Base-by-base conservation (phyloP, 2,888 invertebrate genomes). In the Dasypolia templi region DNA sequence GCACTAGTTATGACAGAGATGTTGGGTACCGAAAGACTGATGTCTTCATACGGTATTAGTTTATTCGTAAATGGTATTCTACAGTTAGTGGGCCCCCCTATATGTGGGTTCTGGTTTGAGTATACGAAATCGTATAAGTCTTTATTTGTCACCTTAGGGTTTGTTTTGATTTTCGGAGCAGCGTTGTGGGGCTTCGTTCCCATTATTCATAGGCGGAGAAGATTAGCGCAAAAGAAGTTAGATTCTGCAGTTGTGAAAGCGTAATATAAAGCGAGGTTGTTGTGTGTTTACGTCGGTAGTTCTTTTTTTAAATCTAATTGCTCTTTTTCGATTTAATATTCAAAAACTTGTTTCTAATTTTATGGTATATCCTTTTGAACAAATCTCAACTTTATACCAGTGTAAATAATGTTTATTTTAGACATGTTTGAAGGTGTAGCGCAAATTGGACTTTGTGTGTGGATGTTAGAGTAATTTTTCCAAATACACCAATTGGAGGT, bases 1-100 rank as follows among this genome's bases (percentile, higher is more conserved):
- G 98, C 98, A 0, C 97, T 98, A 55, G 98, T 98, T 6, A 98
- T 98, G 98, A 98, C 98, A 0, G 98, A 98, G 89, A 97, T 98
- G 97, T 91, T 98, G 11, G 98, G 98, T 0, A 97, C 98, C 0
- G 98, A 98, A 84, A 96, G 98, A n/a, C 92, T 98, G 0, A 98
- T 98, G 89, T 98, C 98, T 0, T 98, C 98, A 0, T 98, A 98
- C 87, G 98, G 98, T 1, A 98, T 98, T 46, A 98, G 98, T 83
- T 94, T 98, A 46, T 98, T 98, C 87, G 97, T 98, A 19, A 98
- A 98, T 87, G 98, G 98, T 2, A 97, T 98, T 65, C 92, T 98
- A 35, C 98, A 98, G 91, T 91, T 98, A 59, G 94, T 98, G 3
- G 98, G 98, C 0, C 98, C 98, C 1, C 98, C 98, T 0, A 94